Percentiles rank a stretch among this genome's conserved stretches.
phyloP scores from a whole-genome alignment of 2,797 vertebrate genomes.

The Pseudochirops cupreus region DNA sequence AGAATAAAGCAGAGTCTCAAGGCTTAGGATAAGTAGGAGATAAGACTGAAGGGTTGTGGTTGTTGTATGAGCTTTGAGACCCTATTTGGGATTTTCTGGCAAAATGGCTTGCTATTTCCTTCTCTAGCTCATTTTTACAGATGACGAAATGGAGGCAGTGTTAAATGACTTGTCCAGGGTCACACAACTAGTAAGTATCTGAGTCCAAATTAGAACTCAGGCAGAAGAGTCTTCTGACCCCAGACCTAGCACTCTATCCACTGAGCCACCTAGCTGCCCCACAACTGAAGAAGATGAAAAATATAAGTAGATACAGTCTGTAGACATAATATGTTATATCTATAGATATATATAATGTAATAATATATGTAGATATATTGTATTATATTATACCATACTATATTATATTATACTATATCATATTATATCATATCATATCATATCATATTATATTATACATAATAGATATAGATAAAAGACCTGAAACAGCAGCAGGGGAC shows the following conservation, averaged over 20 bases:
- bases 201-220: background rate
- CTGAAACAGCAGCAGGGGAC: background rate
- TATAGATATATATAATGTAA: too few species aligned
- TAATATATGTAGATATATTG: too few species aligned
- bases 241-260: background rate
- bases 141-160: background rate
- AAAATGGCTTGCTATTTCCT: background rate
- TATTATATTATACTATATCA: too few species aligned
- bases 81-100: background rate
- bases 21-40: background rate
- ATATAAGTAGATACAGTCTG: too few species aligned
- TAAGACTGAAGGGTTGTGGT: background rate
- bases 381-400: too few species aligned
- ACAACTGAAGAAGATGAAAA: too few species aligned
- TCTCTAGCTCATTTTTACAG: background rate
- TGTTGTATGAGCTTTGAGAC: background rate
- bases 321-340: too few species aligned
- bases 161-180: background rate
- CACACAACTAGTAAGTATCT: background rate
- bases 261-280: background rate
- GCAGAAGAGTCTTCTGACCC: background rate
- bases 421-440: too few species aligned
- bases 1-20: background rate
- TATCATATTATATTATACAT: too few species aligned
- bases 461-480: too few species aligned